Evolutionary conservation across 2,797 vertebrate species (phyloP), one percentile per base, ranked within the genome.

Genomic region (Oophaga sylvatica): DNA sequence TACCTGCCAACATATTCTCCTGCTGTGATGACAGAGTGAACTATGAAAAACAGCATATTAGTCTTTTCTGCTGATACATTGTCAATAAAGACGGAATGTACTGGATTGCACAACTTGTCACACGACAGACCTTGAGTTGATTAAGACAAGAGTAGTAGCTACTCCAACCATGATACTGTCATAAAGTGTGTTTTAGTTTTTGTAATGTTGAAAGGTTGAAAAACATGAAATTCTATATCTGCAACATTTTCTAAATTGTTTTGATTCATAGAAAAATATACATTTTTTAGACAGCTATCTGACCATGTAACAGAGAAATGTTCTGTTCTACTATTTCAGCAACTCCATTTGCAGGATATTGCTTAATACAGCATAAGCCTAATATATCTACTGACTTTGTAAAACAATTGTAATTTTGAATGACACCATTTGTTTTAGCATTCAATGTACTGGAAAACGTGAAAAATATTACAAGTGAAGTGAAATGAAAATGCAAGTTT

Each of bases 41-140:
- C 79, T 45, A 80, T 63, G 48, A 60, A 26, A 65, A 63, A 45
- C 79, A 45, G 22, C 79, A 22, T 65, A 80, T 80, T 80, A 80
- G 79, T 80, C 59, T n/a, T 41, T 31, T 80, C 79, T 80, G 63
- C 60, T 80, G 79, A 80, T 63, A 63, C 79, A 80, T 80, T 80
- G 79, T 80, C 79, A 80, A 80, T 80, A 80, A 63, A 80, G 41
- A 63, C 20, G 45, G 20, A n/a, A 41, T 20, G 31, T 80, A 63
- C 60, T 80, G 60, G 19, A 80, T 80, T 41, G 35, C 60, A 22
- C 35, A 45, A 41, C 79, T 80, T 80, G 79, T 57, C 79, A 80
- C 35, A 41, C 11, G 45, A 48, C 45, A 62, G 57, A 63, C 79
- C 31, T n/a, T 63, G 57, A 62, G 56, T 35, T 80, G 77, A 80